phyloP scores from a whole-genome alignment of 1,140 invertebrate genomes.

The Penaeus vannamei region DNA sequence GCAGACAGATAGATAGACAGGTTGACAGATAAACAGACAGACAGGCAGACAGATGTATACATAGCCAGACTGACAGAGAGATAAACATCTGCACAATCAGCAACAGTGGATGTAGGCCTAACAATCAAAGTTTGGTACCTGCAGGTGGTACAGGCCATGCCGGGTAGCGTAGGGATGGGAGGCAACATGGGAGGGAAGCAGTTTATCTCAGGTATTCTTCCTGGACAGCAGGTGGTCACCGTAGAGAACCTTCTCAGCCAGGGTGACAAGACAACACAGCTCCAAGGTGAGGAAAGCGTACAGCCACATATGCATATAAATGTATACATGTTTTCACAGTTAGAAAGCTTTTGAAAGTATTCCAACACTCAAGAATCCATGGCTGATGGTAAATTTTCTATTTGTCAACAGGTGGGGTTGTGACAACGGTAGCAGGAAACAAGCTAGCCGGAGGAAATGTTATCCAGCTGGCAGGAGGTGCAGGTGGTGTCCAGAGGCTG shows the following conservation, averaged over 20 bases:
- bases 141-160: constrained; percentile 38
- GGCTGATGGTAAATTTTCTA: no score
- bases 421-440: constrained; percentile 52
- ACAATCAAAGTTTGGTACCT: background rate
- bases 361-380: no score
- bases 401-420: constrained; percentile 31
- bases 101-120: no score
- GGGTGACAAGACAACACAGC: constrained; percentile 45
- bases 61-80: no score
- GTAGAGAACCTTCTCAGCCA: constrained; percentile 53
- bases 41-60: no score
- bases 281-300: constrained; percentile 27
- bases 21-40: no score
- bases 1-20: no score
- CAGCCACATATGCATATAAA: background rate
- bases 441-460: constrained; percentile 54
- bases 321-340: background rate
- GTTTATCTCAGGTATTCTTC: constrained; percentile 48
- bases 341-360: background rate
- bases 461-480: constrained; percentile 47
- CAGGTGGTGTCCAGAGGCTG: constrained; percentile 50
- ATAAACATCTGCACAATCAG: no score
- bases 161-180: constrained; percentile 30
- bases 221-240: constrained; percentile 44
- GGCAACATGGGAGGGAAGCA: constrained; percentile 38